Percentiles rank a stretch among this genome's conserved stretches.
Evolutionary conservation across 2,113 vertebrate species (phyloP).

Genomic region (Labrus mixtus): DNA sequence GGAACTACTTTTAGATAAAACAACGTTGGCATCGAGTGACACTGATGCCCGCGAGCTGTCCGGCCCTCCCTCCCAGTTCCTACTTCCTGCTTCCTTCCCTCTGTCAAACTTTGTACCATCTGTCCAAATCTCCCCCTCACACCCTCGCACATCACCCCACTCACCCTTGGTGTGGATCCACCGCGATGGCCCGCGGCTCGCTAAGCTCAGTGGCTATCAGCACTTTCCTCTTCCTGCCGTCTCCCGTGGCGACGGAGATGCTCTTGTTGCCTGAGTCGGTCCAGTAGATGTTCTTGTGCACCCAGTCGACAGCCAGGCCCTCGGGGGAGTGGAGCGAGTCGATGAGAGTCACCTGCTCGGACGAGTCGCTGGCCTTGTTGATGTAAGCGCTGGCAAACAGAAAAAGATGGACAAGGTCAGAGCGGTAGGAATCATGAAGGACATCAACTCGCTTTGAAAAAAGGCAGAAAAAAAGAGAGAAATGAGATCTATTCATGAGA

Average conservation of each 20-base stretch:
- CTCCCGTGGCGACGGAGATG: conserved; percentile 93
- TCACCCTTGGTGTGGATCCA: conserved; percentile 95
- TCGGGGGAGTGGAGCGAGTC: conserved; percentile 94
- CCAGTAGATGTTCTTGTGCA: conserved; percentile 99
- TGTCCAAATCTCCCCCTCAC: not conserved
- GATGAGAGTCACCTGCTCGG: conserved; percentile 91
- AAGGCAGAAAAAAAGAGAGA: not conserved
- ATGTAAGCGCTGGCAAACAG: conserved; percentile 88
- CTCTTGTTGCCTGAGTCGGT: conserved; percentile 97
- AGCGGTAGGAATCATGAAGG: not conserved
- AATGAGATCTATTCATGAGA: not conserved
- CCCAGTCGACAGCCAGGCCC: conserved; percentile 96
- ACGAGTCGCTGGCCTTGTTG: conserved; percentile 92
- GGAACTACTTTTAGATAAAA: not conserved
- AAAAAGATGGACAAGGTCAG: not conserved
- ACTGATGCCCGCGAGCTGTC: conserved; percentile 4
- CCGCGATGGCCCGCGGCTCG: conserved; percentile 94
- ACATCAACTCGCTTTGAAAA: not conserved
- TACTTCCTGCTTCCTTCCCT: not conserved
- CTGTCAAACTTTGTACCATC: not conserved
- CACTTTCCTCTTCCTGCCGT: conserved; percentile 90
- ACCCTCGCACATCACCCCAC: conserved; percentile 31
- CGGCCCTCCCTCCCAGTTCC: not conserved
- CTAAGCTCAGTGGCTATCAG: conserved; percentile 91
- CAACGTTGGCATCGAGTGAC: not conserved